Base-by-base conservation (phyloP, 2,797 vertebrate species). In the Mormyrops boulengeri region DNA sequence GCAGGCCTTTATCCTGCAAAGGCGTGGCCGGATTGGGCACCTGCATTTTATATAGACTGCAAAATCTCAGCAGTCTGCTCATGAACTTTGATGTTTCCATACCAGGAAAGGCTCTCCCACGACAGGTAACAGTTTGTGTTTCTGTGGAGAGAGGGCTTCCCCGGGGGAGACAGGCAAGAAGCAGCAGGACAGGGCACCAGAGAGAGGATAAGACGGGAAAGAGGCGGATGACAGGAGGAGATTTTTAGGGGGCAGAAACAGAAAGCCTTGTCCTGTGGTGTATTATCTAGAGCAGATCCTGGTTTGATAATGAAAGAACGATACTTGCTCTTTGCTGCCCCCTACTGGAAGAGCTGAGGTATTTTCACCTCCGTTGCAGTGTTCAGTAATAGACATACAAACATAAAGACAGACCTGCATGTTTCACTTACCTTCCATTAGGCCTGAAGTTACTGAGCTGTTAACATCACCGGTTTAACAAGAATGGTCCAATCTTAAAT, bases 251-350 rank as follows among this genome's bases (percentile, higher is more conserved):
- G 14, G 2, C n/a, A 44, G 17, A 62, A 80, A 85, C 34, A 60
- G 30, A 84, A 60, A 77, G 52, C 34, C 9, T 89, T 26, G 80
- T 26, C 44, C 22, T 26, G 77, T 44, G n/a, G 50, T 30, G 44
- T 85, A 53, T 5, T 57, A 85, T 62, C n/a, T 60, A 60, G 38
- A 60, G n/a, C 50, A 12, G 17, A 47, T 50, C 30, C 19, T 50
- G 14, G 7, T 19, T 80, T 53, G 14, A n/a, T 41, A 14, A 41
- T 7, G 53, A 22, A 38, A 62, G 1, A 44, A 26, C n/a, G 1
- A n/a, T 34, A 3, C 17, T 49, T 85, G 80, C 77, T 89, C 88
- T 47, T 47, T 89, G 69, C 88, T 85, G 80, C 55, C 88, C 82
- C 53, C 88, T 89, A 30, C 77, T 89, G 88, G 52, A 22, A 11